phyloP scores from a whole-genome alignment of 1,140 invertebrate genomes.

The Zaprionus taronus region DNA sequence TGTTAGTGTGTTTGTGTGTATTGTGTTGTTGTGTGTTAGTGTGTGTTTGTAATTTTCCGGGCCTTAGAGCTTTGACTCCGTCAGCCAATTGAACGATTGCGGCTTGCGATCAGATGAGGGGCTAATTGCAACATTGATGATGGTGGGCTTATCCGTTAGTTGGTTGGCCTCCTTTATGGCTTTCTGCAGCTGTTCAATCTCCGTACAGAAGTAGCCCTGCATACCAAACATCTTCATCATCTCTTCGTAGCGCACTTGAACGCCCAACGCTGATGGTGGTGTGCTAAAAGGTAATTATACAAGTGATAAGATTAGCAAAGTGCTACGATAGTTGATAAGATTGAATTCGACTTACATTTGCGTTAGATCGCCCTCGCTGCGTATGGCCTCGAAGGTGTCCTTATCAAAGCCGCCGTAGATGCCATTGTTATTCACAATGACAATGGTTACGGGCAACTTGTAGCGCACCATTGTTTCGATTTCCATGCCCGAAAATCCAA shows the following conservation, averaged over 20 bases:
- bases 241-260: constrained; percentile 93
- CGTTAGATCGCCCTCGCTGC: constrained; percentile 87
- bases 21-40: background rate
- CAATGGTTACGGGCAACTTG: constrained; percentile 94
- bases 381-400: constrained; percentile 90
- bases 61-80: constrained; percentile 93
- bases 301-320: constrained; percentile 58
- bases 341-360: constrained; percentile 86
- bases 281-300: constrained; percentile 86
- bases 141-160: constrained; percentile 90
- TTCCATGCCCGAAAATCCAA: constrained; percentile 99
- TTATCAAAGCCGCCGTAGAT: constrained; percentile 94
- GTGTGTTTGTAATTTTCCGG: constrained; percentile 6
- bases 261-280: constrained; percentile 91
- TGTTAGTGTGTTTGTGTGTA: constrained; percentile 2
- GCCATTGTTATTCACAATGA: constrained; percentile 98
- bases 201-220: constrained; percentile 92
- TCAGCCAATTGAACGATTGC: constrained; percentile 96
- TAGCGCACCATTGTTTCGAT: constrained; percentile 98
- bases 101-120: constrained; percentile 94
- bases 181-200: constrained; percentile 89
- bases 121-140: constrained; percentile 96
- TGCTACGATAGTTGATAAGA: constrained; percentile 44
- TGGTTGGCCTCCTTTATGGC: constrained; percentile 89
- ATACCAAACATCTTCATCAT: constrained; percentile 94